Conservation (phyloP, 2,888 invertebrate species). For the Phorcus lineatus region DNA sequence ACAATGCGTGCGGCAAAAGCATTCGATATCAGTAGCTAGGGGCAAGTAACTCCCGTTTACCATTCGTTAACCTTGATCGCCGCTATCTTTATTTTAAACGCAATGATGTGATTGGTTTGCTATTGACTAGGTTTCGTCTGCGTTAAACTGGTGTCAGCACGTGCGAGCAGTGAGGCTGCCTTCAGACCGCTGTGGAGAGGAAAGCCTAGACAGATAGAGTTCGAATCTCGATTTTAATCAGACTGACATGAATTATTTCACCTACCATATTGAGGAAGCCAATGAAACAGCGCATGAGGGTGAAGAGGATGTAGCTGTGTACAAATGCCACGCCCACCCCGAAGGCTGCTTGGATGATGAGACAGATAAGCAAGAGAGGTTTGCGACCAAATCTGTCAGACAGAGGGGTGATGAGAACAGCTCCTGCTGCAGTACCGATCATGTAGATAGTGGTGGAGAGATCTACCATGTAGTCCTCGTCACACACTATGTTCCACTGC, state of each 20-base stretch:
- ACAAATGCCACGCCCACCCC: slow-evolving; percentile 56
- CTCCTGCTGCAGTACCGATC: slow-evolving; percentile 62
- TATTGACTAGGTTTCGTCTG: no score
- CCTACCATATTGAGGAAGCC: slow-evolving; percentile 67
- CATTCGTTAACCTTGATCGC: no score
- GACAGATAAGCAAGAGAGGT: slow-evolving; percentile 48
- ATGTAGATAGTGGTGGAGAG: slow-evolving; percentile 66
- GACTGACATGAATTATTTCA: neutral
- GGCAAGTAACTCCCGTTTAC: no score
- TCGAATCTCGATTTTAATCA: no score
- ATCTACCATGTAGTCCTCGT: slow-evolving; percentile 57
- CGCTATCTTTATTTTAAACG: no score
- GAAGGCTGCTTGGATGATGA: slow-evolving; percentile 56
- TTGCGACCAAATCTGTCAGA: slow-evolving; percentile 66
- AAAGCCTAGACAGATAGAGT: no score
- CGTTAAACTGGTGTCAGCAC: no score
- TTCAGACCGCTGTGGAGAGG: no score
- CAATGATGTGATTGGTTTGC: no score
- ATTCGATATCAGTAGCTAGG: no score
- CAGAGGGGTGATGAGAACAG: slow-evolving; percentile 57
- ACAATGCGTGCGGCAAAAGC: no score
- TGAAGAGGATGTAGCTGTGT: slow-evolving; percentile 53
- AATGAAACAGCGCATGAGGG: slow-evolving; percentile 57
- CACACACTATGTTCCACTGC: slow-evolving; percentile 69
- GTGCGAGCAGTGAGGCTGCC: no score